These are phyloP conservation scores for Pyralis farinalis DNA, from an alignment of 2,888 invertebrate genomes.

Conservation along the genomic window DNA sequence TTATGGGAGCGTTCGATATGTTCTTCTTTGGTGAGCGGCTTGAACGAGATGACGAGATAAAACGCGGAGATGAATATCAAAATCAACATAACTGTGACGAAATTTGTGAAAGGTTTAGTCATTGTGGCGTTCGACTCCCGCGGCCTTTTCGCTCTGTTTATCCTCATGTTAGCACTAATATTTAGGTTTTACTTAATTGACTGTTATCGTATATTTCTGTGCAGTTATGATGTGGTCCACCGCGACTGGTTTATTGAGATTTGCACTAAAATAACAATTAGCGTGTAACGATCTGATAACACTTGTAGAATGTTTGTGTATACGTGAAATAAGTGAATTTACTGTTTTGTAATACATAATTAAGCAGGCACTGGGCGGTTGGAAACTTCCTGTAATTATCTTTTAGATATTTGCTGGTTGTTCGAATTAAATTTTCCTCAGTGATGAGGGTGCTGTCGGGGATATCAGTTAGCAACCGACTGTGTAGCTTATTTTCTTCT, in stretches of 20 bases:
- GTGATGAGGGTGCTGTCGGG: no score
- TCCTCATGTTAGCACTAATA: slow-evolving; percentile 26
- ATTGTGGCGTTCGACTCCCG: slow-evolving; percentile 29
- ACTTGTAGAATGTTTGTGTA: neutral
- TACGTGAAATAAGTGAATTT: neutral
- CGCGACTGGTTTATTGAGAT: neutral
- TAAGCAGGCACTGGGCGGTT: slow-evolving; percentile 1
- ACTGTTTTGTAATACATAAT: slow-evolving; percentile 2
- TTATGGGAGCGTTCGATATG: slow-evolving; percentile 50
- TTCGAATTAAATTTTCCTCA: no score
- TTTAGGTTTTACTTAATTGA: slow-evolving; percentile 40
- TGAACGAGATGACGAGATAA: slow-evolving; percentile 45
- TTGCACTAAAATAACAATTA: neutral
- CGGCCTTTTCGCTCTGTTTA: slow-evolving; percentile 31
- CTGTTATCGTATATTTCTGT: slow-evolving; percentile 28
- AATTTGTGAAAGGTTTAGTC: slow-evolving; percentile 25
- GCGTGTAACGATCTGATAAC: neutral
- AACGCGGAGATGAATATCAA: slow-evolving; percentile 35
- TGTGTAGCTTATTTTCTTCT: no score
- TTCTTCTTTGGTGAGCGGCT: slow-evolving; percentile 57
- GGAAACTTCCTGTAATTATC: neutral
- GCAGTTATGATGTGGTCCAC: slow-evolving; percentile 2
- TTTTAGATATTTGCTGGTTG: no score
- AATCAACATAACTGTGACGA: slow-evolving; percentile 28
- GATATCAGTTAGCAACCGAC: no score